Conservation (phyloP, 2,888 invertebrate genomes). For the Orgyia antiqua region DNA sequence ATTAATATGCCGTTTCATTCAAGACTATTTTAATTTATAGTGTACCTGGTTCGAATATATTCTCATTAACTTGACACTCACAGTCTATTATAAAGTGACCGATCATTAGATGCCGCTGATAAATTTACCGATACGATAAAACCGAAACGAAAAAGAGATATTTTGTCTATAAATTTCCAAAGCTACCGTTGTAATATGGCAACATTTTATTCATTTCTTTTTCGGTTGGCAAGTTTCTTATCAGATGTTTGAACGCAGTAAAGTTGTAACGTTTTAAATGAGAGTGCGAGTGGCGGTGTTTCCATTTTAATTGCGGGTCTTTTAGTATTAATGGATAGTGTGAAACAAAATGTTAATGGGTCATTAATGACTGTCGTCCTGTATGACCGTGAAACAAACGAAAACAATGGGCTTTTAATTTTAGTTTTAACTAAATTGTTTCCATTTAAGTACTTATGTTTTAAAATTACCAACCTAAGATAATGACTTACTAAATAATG, state of each 20-base stretch:
- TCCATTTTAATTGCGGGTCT: conserved; percentile 46
- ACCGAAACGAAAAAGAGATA: conserved; percentile 61
- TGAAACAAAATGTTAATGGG: conserved; percentile 59
- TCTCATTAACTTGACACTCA: conserved; percentile 73
- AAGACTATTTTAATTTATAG: conserved; percentile 65
- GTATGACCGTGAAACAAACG: conserved; percentile 36
- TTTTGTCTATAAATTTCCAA: conserved; percentile 45
- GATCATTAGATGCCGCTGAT: conserved; percentile 66
- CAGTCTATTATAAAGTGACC: conserved; percentile 63
- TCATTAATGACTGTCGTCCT: conserved; percentile 51
- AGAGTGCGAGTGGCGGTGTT: conserved; percentile 31
- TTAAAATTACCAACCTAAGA: not conserved
- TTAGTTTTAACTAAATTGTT: conserved; percentile 15
- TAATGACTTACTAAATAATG: not conserved
- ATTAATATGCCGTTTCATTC: conserved; percentile 72
- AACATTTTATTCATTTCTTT: conserved; percentile 25
- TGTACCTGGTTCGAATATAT: conserved; percentile 61
- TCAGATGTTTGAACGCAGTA: conserved; percentile 50
- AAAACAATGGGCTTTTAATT: conserved; percentile 32
- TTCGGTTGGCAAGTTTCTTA: conserved; percentile 37
- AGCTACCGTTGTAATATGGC: conserved; percentile 42
- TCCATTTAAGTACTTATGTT: conserved; percentile 9
- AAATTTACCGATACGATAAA: conserved; percentile 42
- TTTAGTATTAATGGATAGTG: conserved; percentile 53
- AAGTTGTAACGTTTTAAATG: conserved; percentile 44